Evolutionary conservation across 2,797 vertebrate species (phyloP), one percentile per base, ranked within the genome.

Genomic region (Sebastes kiyomatsui): DNA sequence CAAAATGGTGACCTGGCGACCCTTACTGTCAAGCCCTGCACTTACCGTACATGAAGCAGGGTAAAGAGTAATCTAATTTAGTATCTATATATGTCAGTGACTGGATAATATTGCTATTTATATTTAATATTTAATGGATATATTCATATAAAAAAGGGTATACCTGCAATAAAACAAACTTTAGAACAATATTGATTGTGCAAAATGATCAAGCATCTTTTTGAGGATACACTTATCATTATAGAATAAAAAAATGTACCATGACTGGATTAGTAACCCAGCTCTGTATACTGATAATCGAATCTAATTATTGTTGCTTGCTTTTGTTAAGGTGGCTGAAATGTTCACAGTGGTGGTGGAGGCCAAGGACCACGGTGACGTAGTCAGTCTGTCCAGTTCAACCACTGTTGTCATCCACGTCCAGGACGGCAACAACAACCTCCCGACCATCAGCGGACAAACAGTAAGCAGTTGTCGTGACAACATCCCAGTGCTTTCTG

Each of bases 301-400:
- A 28, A 74, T 65, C 10, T 6, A 16, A 69, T 6, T 9, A 1
- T 22, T 9, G 42, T 9, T 2, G 7, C 75, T 27, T 80, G 7
- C 9, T 60, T 28, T 0, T 75, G 23, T 83, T 4, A 72, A 96
- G 95, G 83, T 38, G 80, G 84, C 90, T 33, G 75, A 89, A 10
- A 88, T 18, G 52, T 92, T 92, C 72, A 93, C 60, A 7, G 30
- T 96, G 66, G 1, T 79, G 30, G 82, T 96, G 71, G 92, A 95
- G 84, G 94, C 93, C 20, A 94, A 87, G 77, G 95, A 96, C 81
- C 91, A 93, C 0, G 93, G 95, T 2, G 87, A 91, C 2, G 75
- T 81, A 0, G 54, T 93, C 35, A 84, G 83, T 16, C 82, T 94
- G 32, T 95, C 92, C 64, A 94, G 94, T 71, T 93, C 90, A 13